phyloP scores from a whole-genome alignment of 2,113 vertebrate genomes.

The Vicugna pacos region DNA sequence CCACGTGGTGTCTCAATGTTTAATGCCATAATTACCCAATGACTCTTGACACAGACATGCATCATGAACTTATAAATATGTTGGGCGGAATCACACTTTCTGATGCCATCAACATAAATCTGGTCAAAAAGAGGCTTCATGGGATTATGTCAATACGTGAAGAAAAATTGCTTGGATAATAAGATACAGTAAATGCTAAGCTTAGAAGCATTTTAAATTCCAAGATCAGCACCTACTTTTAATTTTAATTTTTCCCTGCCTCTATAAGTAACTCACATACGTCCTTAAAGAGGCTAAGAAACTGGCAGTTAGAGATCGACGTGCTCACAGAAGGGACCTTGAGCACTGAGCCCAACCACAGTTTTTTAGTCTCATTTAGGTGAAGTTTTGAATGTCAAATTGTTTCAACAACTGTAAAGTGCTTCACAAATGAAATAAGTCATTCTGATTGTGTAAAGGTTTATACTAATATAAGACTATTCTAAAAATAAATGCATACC shows the following conservation, averaged over 20 bases:
- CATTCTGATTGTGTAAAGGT: background rate
- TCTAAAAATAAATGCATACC: constrained; percentile 1
- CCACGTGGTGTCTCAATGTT: background rate
- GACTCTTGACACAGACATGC: constrained; percentile 62
- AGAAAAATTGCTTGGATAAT: background rate
- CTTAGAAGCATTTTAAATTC: constrained; percentile 40
- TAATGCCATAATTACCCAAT: constrained; percentile 47
- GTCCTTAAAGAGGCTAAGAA: background rate
- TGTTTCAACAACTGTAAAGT: background rate
- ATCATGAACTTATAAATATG: constrained; percentile 59
- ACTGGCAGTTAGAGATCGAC: background rate
- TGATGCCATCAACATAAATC: constrained; percentile 58
- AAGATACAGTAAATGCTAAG: background rate
- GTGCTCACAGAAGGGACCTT: background rate
- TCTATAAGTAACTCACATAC: constrained; percentile 9
- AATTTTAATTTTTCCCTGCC: background rate
- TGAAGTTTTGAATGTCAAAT: background rate
- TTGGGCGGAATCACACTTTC: constrained; percentile 34
- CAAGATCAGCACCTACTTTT: background rate
- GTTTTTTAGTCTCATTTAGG: background rate
- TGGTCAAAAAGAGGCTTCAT: background rate
- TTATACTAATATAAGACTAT: background rate
- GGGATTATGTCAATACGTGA: background rate
- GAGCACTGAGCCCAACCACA: background rate
- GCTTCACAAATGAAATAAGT: constrained; percentile 11